Base-by-base conservation (phyloP, 2,888 invertebrate species). In the Sphinx pinastri region DNA sequence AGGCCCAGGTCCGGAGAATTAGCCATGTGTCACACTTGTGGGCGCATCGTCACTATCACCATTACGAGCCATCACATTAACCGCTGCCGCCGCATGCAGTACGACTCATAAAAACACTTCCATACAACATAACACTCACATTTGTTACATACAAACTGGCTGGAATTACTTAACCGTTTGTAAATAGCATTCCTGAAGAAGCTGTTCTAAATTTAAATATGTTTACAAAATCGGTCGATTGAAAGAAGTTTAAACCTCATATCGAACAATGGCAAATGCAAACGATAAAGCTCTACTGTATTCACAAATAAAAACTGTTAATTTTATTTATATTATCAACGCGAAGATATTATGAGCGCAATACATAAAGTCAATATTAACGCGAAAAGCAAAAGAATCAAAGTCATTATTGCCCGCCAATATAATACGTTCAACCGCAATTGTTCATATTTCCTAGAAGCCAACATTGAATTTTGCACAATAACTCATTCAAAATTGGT, bases 1-100 rank as follows among this genome's bases (percentile, higher is more conserved):
- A 95, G 92, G 86, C 95, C 95, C 84, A 95, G 90, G 87, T 95
- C 95, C 81, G 94, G 92, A 81, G 94, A 91, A 85, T 94, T 93
- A 93, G 95, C 95, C 95, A 95, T 95, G 88, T 91, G 90, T 94
- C 85, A 87, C 85, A 83, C 82, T 84, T 82, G 86, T 83, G 81
- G 79, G 75, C 79, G 73, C 86, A 84, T 87, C 82, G 82, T 85
- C 84, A 84, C 80, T 79, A 84, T 79, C 81, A 81, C 80, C 79
- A 77, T 54, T 52, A 38, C 52, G 76, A 78, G 88, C 91, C 92
- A 93, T 93, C 84, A 91, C 93, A 86, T 77, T 77, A 78, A 78
- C 80, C 82, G 75, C 75, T 74, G 68, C 73, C 60, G 19, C 54
- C 54, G 59, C 60, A 54, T 54, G 45, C 19, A 45, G 52, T 14